phyloP scores from a whole-genome alignment of 2,113 vertebrate genomes.

The Thalassoma bifasciatum region DNA sequence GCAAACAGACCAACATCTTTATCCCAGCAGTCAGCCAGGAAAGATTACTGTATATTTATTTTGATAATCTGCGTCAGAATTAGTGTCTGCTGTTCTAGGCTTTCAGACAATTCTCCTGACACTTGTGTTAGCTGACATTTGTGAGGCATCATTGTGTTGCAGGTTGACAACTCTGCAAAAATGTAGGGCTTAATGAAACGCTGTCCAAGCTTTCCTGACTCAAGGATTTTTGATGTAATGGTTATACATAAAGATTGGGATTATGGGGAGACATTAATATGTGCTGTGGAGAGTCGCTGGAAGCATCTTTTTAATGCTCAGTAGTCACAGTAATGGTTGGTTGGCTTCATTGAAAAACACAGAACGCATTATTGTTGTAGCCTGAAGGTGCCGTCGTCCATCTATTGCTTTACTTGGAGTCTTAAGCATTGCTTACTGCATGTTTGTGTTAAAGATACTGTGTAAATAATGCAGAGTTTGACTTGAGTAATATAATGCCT shows the following conservation, averaged over 20 bases:
- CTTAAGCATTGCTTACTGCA: not conserved
- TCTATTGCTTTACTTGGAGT: not conserved
- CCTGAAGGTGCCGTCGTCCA: not conserved
- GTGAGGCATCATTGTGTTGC: not conserved
- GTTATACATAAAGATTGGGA: not conserved
- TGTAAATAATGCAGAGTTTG: not conserved
- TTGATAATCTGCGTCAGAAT: not conserved
- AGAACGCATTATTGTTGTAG: too few relatives aligned
- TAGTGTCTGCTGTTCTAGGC: too few relatives aligned
- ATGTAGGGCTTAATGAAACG: not conserved
- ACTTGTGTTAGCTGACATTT: not conserved
- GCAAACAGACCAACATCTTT: not conserved
- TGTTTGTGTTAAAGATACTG: not conserved
- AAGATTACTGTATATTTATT: not conserved
- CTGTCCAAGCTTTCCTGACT: not conserved
- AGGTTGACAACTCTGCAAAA: not conserved
- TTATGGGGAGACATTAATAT: not conserved
- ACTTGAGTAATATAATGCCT: not conserved
- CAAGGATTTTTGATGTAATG: not conserved
- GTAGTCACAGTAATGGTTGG: not conserved
- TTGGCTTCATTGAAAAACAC: not conserved
- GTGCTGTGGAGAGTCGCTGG: slow-evolving; percentile 1
- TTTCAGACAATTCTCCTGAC: not conserved
- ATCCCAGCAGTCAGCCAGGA: not conserved
- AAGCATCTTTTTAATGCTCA: not conserved